Evolutionary conservation across 1,140 invertebrate species (phyloP).

Genomic region (Bombus confusus): DNA sequence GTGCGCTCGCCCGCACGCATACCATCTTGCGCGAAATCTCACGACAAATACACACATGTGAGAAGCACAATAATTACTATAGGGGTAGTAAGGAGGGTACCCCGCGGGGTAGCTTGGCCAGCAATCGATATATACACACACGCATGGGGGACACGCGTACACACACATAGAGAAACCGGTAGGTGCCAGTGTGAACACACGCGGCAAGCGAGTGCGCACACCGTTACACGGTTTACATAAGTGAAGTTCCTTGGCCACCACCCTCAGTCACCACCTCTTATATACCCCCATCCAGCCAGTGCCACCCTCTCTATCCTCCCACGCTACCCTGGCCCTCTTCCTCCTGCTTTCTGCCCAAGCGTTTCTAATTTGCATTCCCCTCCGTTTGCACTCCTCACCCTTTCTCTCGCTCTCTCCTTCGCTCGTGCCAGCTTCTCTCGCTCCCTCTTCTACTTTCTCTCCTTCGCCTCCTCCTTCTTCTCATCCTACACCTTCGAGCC

Average conservation of each 20-base stretch:
- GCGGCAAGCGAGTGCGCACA: constrained; percentile 57
- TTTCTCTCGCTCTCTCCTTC: constrained; percentile 38
- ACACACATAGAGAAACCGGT: constrained; percentile 43
- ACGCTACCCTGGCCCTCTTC: constrained; percentile 63
- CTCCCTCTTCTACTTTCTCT: constrained; percentile 43
- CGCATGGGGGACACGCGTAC: constrained; percentile 59
- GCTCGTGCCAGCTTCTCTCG: constrained; percentile 33
- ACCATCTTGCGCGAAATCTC: constrained; percentile 57
- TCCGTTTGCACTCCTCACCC: constrained; percentile 71
- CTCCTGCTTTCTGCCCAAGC: constrained; percentile 79
- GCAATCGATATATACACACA: constrained; percentile 81
- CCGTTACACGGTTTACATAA: constrained; percentile 76
- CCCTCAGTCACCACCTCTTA: constrained; percentile 72
- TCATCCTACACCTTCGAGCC: constrained; percentile 61
- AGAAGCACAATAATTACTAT: constrained; percentile 80
- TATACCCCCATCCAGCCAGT: constrained; percentile 66
- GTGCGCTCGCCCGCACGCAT: constrained; percentile 59
- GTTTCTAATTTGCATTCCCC: constrained; percentile 83
- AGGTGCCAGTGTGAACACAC: constrained; percentile 45
- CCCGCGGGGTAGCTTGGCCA: constrained; percentile 74
- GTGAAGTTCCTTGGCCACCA: constrained; percentile 78
- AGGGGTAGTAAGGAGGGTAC: constrained; percentile 67
- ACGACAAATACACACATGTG: constrained; percentile 76
- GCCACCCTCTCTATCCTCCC: constrained; percentile 58
- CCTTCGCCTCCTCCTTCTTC: constrained; percentile 52